Evolutionary conservation across 1,140 invertebrate species (phyloP).

Genomic region (honey bee (Apis mellifera)): DNA sequence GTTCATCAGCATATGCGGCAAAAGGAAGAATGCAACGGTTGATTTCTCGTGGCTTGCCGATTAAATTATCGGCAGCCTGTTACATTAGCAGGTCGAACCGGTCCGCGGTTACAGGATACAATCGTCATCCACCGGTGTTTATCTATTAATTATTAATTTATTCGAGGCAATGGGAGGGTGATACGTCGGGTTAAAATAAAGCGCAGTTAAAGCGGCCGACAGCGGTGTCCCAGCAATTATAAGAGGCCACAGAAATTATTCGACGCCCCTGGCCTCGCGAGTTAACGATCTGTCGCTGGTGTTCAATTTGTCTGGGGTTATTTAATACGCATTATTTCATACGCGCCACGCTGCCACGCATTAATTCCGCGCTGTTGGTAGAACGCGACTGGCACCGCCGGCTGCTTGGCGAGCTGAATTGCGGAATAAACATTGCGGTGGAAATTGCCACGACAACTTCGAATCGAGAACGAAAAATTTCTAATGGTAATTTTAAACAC

Average conservation of each 20-base stretch:
- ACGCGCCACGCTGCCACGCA: neutral
- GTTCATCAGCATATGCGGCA: neutral
- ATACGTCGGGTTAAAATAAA: neutral
- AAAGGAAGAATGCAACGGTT: neutral
- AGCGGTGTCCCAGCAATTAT: constrained; percentile 15
- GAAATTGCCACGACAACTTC: neutral
- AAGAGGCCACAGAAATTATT: constrained; percentile 24
- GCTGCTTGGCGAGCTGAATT: neutral
- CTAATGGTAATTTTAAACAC: neutral
- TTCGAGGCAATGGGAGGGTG: neutral
- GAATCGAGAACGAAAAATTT: neutral
- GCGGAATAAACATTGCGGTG: neutral
- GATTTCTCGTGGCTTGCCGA: neutral
- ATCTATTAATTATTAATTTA: constrained; percentile 38
- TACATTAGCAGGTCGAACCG: constrained; percentile 5
- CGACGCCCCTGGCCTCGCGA: neutral
- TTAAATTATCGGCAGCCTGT: constrained; percentile 18
- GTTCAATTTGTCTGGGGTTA: constrained; percentile 33
- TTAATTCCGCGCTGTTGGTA: constrained; percentile 24
- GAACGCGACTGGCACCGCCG: neutral
- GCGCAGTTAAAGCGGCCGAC: constrained; percentile 14
- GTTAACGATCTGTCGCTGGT: constrained; percentile 36
- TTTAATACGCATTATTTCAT: constrained; percentile 43
- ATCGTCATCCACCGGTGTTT: constrained; percentile 15
- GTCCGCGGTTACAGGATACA: neutral